Evolutionary conservation across 2,888 invertebrate genomes (phyloP).

Genomic region (Oscheius myriophilus): DNA sequence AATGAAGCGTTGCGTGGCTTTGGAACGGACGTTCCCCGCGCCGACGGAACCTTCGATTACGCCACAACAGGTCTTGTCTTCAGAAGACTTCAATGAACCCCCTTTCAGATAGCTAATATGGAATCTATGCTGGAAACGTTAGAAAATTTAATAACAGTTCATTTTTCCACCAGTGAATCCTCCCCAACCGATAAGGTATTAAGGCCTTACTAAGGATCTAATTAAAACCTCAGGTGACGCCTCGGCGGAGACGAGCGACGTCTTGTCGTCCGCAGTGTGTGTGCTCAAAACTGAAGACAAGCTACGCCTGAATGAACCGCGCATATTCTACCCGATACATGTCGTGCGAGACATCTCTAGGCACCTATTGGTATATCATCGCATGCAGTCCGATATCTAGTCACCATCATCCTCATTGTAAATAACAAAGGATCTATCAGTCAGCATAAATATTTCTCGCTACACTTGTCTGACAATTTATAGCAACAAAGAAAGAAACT

Average conservation of each 20-base stretch:
- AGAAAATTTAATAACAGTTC: conserved; percentile 69
- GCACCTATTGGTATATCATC: conserved; percentile 18
- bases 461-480: too few species aligned
- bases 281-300: conserved; percentile 70
- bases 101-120: conserved; percentile 53
- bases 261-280: conserved; percentile 69
- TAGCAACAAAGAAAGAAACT: too few species aligned
- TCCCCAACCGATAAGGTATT: conserved; percentile 63
- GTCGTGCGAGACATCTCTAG: conserved; percentile 3
- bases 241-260: conserved; percentile 62
- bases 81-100: neutral
- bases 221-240: conserved; percentile 51
- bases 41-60: conserved; percentile 58
- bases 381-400: conserved; percentile 28
- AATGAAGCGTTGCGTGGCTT: conserved; percentile 65
- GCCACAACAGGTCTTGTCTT: conserved; percentile 34
- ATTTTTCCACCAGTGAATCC: conserved; percentile 69
- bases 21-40: conserved; percentile 61
- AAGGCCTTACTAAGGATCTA: neutral
- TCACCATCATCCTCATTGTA: conserved; percentile 28
- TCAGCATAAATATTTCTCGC: too few species aligned
- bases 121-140: conserved; percentile 68
- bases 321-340: neutral
- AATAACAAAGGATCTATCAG: conserved; percentile 22
- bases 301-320: conserved; percentile 59